These are phyloP conservation scores for Cheilosia vernalis DNA, from an alignment of 2,888 invertebrate species.

Conservation along the genomic window DNA sequence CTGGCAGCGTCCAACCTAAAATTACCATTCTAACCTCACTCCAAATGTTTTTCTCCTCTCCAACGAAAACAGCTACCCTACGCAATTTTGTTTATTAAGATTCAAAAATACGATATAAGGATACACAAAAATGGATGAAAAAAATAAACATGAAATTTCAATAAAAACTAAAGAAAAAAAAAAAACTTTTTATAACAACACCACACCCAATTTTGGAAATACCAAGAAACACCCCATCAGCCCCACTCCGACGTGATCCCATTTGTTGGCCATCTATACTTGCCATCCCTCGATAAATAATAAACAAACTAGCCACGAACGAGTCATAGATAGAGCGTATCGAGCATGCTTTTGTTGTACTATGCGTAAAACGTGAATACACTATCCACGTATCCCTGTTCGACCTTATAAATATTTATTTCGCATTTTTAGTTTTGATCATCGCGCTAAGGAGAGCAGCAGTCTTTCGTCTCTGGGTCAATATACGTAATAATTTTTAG, in stretches of 20 bases:
- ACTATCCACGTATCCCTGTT: background rate
- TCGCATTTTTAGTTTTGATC: slow-evolving; percentile 63
- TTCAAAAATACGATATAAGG: slow-evolving; percentile 20
- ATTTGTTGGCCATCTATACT: slow-evolving; percentile 45
- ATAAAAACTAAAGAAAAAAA: slow-evolving; percentile 10
- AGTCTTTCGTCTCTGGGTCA: slow-evolving; percentile 20
- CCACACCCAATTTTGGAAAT: slow-evolving; percentile 26
- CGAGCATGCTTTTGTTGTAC: slow-evolving; percentile 18
- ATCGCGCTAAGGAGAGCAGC: background rate
- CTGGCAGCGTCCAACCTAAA: slow-evolving; percentile 13
- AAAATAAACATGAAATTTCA: slow-evolving; percentile 26
- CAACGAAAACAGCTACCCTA: slow-evolving; percentile 8
- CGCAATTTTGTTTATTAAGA: slow-evolving; percentile 36
- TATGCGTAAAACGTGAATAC: background rate
- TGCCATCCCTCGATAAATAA: slow-evolving; percentile 56
- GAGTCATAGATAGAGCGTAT: slow-evolving; percentile 4
- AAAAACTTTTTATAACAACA: slow-evolving; percentile 7
- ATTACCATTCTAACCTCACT: slow-evolving; percentile 5
- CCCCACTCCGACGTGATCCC: slow-evolving; percentile 6
- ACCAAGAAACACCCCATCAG: background rate
- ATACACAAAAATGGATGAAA: slow-evolving; percentile 4
- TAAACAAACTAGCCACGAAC: slow-evolving; percentile 42
- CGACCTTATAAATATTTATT: slow-evolving; percentile 68
- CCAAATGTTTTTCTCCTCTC: background rate
- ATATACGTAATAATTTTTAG: slow-evolving; percentile 35